Base-by-base conservation (phyloP, 1,140 invertebrate genomes). In the Drosophila repleta region DNA sequence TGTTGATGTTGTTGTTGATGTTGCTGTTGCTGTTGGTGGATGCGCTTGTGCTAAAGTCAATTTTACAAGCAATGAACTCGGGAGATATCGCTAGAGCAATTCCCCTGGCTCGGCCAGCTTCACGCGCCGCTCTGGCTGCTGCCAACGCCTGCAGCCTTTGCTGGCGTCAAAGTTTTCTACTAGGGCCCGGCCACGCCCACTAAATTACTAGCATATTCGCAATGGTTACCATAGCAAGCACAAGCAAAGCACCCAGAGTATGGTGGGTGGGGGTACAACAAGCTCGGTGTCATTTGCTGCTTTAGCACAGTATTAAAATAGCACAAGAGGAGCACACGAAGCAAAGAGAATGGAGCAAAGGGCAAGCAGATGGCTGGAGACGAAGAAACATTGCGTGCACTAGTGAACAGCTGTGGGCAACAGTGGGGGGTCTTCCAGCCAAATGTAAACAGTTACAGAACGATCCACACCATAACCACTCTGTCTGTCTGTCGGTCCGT, bases 41-140 rank as follows among this genome's bases (percentile, higher is more conserved):
- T 63, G 53, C 57, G 57, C 43, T 76, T 67, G 35, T 46, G 71
- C 82, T 73, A 69, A 78, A 88, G 83, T 88, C 82, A 87, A 88
- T 87, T 87, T 87, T 76, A 80, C 83, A 82, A 82, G 83, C 83
- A 87, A 87, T 88, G 83, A 87, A 88, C 78, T 88, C 61, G 66
- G 64, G 75, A 85, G 80, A 88, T 87, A 75, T 60, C 26, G 56
- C 48, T 63, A 52, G 66, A 57, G 56, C 66, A 52, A 81, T 70
- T 72, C 35, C 3, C 32, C 41, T 17, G 43, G 20, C 21, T 8
- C 39, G 5, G 2, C 51, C 18, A 1, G 17, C 26, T 20, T n/a
- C 17, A 32, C 39, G 41, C n/a, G 26, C 32, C 49, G 32, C 62
- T 21, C 39, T 41, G 63, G 49, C 78, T 66, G 51, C 52, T 49